phyloP scores from a whole-genome alignment of 2,888 invertebrate genomes.

The Vannuccia rotundouncinata region DNA sequence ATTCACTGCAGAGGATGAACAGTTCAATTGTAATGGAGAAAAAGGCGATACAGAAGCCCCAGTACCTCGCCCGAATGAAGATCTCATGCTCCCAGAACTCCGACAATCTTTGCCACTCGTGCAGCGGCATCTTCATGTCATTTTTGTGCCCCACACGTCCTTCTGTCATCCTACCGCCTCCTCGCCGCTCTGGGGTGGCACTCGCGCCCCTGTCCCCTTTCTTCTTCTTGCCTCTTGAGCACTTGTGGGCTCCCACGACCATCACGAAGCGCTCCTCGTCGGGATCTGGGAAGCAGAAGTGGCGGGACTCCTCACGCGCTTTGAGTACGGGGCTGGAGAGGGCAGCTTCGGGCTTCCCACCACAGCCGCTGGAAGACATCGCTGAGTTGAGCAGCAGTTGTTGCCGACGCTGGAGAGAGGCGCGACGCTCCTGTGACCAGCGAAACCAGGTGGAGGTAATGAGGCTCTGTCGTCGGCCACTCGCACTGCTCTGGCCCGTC shows the following conservation, averaged over 20 bases:
- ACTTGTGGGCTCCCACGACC: not conserved
- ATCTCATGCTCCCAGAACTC: conserved; percentile 52
- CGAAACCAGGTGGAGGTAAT: not conserved
- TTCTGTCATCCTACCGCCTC: not conserved
- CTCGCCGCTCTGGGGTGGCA: not conserved
- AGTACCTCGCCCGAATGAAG: conserved; percentile 46
- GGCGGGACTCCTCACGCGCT: conserved; percentile 4
- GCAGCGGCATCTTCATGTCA: conserved; percentile 44
- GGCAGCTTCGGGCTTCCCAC: not conserved
- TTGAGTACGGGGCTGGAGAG: not conserved
- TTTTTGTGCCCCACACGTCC: not conserved
- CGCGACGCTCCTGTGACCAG: conserved; percentile 18
- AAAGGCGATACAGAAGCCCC: conserved; percentile 16
- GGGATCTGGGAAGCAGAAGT: not conserved
- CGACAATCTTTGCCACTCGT: conserved; percentile 48
- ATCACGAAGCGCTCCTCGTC: not conserved
- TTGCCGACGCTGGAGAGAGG: not conserved
- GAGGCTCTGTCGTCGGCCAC: not conserved
- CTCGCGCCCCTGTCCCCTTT: not conserved
- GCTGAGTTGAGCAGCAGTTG: not conserved
- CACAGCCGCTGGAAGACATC: not conserved
- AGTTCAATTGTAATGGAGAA: conserved; percentile 3
- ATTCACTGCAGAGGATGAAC: conserved; percentile 25
- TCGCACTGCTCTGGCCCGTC: too few species aligned
- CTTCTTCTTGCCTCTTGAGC: not conserved